These are phyloP conservation scores for Theretra japonica DNA, from an alignment of 2,888 invertebrate species.

Conservation along the genomic window DNA sequence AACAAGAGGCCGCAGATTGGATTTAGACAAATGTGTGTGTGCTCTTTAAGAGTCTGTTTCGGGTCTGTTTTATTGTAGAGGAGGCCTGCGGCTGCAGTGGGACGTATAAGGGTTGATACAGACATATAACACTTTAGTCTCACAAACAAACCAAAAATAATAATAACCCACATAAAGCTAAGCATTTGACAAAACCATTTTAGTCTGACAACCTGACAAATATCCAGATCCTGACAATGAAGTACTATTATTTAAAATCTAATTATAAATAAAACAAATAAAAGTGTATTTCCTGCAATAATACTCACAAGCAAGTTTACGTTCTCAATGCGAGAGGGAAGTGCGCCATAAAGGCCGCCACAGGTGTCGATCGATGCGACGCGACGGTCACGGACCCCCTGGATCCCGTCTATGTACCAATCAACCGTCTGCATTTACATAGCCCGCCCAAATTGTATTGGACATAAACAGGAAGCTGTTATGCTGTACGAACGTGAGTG, in stretches of 20 bases:
- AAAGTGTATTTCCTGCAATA: background rate
- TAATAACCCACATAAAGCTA: no score
- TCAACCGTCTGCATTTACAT: slow-evolving; percentile 30
- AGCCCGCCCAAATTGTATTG: slow-evolving; percentile 26
- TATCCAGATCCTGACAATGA: no score
- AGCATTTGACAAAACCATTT: no score
- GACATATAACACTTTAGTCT: no score
- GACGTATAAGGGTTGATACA: no score
- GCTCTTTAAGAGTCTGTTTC: background rate
- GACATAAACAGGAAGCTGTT: background rate
- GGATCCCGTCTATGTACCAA: slow-evolving; percentile 30
- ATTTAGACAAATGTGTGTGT: no score
- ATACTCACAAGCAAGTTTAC: slow-evolving; percentile 29
- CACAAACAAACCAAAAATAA: no score
- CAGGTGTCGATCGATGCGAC: slow-evolving; percentile 81
- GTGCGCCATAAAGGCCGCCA: slow-evolving; percentile 56
- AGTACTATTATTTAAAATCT: no score
- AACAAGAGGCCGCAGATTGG: no score
- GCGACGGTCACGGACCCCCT: slow-evolving; percentile 58
- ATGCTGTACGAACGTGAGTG: no score
- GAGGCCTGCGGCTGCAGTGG: no score
- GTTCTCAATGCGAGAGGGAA: slow-evolving; percentile 50
- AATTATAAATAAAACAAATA: background rate
- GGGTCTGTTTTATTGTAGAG: background rate
- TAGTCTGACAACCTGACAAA: no score